phyloP scores from a whole-genome alignment of 1,140 invertebrate genomes.

The Hormaphis cornu region DNA sequence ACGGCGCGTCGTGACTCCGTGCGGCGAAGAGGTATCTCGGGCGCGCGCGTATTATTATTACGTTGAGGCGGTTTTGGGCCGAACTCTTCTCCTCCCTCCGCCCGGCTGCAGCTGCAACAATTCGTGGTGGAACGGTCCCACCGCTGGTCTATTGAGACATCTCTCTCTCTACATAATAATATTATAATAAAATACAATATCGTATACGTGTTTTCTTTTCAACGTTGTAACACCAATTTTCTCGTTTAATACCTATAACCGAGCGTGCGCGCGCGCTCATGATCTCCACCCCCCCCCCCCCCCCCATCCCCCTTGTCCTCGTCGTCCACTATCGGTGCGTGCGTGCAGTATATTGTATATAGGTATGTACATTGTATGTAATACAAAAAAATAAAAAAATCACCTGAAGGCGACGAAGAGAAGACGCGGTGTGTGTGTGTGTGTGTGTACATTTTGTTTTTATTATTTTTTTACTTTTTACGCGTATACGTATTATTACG shows the following conservation, averaged over 20 bases:
- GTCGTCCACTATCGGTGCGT: neutral
- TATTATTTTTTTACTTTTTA: neutral
- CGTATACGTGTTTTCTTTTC: conserved; percentile 28
- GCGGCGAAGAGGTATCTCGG: neutral
- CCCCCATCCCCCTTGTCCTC: neutral
- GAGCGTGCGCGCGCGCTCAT: conserved; percentile 2
- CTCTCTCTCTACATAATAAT: conserved; percentile 1
- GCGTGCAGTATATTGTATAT: no score
- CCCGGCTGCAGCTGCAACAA: conserved; percentile 18
- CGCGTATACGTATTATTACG: conserved; percentile 1
- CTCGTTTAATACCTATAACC: conserved; percentile 30
- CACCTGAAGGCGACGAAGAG: no score
- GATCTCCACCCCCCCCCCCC: neutral
- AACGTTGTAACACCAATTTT: conserved; percentile 32
- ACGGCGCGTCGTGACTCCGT: conserved; percentile 24
- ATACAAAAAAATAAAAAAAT: no score
- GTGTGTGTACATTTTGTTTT: conserved; percentile 21
- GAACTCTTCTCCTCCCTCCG: neutral
- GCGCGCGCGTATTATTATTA: neutral
- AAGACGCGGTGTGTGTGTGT: neutral
- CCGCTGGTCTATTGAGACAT: conserved; percentile 7
- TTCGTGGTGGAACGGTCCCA: conserved; percentile 25
- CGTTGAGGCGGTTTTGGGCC: conserved; percentile 17
- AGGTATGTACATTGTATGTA: no score
- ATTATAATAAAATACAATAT: no score